Evolutionary conservation across 2,113 vertebrate species (phyloP).

Genomic region (Condylura cristata): DNA sequence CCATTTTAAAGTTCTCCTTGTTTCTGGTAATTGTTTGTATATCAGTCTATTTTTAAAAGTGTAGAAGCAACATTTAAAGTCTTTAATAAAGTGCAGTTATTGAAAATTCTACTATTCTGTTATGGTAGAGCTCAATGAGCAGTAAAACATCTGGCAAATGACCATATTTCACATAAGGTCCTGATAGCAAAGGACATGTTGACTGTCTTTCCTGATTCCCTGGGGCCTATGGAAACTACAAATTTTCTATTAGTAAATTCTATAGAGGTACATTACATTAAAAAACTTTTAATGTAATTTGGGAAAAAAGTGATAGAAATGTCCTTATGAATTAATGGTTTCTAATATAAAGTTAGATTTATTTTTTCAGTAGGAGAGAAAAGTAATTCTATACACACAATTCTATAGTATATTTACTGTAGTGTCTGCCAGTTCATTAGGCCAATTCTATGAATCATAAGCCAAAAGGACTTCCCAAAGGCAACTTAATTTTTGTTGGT

Average conservation of each 20-base stretch:
- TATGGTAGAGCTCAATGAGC: background rate
- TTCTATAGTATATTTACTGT: background rate
- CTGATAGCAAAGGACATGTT: background rate
- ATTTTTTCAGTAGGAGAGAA: background rate
- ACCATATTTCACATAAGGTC: background rate
- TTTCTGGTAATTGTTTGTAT: background rate
- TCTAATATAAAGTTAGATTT: background rate
- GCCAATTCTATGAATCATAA: conserved; percentile 3
- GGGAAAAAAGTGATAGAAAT: conserved; percentile 2
- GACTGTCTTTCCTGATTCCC: background rate
- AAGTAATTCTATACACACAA: background rate
- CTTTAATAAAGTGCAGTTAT: background rate
- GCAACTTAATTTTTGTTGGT: background rate
- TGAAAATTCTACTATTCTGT: background rate
- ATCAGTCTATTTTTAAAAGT: background rate
- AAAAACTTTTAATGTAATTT: conserved; percentile 25
- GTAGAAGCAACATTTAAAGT: background rate
- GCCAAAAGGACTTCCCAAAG: background rate
- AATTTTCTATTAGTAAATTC: conserved; percentile 18
- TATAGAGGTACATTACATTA: background rate
- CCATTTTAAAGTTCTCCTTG: background rate
- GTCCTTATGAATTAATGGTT: background rate
- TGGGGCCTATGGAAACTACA: background rate
- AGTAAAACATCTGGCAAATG: conserved; percentile 28
- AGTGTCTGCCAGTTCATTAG: background rate